A percentile compares a stretch with the other conserved stretches of the same genome.
Evolutionary conservation across 2,113 vertebrate species (phyloP).

Genomic region (Rana temporaria): DNA sequence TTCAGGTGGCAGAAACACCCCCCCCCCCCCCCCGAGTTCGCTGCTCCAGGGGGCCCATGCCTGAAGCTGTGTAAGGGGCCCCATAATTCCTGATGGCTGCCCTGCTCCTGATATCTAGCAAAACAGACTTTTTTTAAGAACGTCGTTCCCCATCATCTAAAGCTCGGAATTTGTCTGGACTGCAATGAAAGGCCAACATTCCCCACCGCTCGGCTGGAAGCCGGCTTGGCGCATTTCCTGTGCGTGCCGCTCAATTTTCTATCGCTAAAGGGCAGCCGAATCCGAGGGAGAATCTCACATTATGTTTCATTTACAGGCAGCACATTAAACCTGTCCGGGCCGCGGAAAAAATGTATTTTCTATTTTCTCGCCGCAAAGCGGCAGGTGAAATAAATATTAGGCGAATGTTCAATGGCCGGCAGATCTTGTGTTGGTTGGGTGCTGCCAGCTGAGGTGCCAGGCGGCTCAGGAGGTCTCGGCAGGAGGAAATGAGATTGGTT

Average conservation of each 20-base stretch:
- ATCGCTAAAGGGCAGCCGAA: constrained; percentile 36
- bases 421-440: not conserved
- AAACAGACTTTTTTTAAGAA: not conserved
- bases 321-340: constrained; percentile 11
- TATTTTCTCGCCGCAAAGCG: not conserved
- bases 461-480: constrained; percentile 3
- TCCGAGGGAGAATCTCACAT: constrained; percentile 8
- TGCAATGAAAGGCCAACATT: constrained; percentile 2
- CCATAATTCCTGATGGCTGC: too few relatives aligned
- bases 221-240: not conserved
- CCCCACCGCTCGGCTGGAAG: not conserved
- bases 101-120: too few relatives aligned
- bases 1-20: too few relatives aligned
- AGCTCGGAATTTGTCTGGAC: constrained; percentile 5
- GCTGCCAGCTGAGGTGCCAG: not conserved
- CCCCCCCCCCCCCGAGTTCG: too few relatives aligned
- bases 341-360: too few relatives aligned
- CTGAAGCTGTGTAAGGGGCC: too few relatives aligned
- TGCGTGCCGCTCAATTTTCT: not conserved
- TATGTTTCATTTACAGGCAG: not conserved
- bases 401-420: not conserved
- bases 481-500: not conserved
- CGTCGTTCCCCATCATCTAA: constrained; percentile 29
- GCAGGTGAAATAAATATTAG: constrained; percentile 27
- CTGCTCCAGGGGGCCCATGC: too few relatives aligned